Conservation (phyloP, 35 echinoderm and acorn worm genomes). For the Lytechinus variegatus region DNA sequence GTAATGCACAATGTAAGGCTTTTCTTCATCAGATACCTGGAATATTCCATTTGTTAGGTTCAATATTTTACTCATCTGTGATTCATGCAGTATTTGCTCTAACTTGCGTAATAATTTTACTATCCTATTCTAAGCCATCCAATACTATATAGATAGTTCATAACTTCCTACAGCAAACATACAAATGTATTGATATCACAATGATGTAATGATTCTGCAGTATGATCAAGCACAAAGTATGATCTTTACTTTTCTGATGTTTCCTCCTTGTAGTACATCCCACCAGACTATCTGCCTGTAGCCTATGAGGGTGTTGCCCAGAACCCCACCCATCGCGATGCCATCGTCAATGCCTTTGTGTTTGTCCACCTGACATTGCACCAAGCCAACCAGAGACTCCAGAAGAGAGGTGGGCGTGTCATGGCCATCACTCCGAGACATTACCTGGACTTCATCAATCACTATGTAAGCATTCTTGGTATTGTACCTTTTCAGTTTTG, state of each 20-base stretch:
- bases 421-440: conserved; percentile 98
- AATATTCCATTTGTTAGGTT: no score
- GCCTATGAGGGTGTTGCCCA: conserved; percentile 84
- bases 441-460: conserved; percentile 99
- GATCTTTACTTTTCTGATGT: background rate
- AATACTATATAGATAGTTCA: no score
- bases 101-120: no score
- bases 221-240: background rate
- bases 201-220: no score
- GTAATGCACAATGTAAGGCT: no score
- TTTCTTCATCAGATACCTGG: no score
- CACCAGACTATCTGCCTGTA: conserved; percentile 79
- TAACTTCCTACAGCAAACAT: no score
- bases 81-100: no score
- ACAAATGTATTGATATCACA: no score
- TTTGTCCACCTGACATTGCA: conserved; percentile 92
- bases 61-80: no score
- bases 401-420: conserved; percentile 93
- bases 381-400: conserved; percentile 91
- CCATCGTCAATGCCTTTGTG: conserved; percentile 94
- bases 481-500: no score
- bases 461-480: conserved; percentile 81
- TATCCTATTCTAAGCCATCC: no score
- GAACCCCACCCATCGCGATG: conserved; percentile 87
- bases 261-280: conserved; percentile 69